These are phyloP conservation scores for Hemistola chrysoprasaria DNA, from an alignment of 2,888 invertebrate genomes.

Conservation along the genomic window DNA sequence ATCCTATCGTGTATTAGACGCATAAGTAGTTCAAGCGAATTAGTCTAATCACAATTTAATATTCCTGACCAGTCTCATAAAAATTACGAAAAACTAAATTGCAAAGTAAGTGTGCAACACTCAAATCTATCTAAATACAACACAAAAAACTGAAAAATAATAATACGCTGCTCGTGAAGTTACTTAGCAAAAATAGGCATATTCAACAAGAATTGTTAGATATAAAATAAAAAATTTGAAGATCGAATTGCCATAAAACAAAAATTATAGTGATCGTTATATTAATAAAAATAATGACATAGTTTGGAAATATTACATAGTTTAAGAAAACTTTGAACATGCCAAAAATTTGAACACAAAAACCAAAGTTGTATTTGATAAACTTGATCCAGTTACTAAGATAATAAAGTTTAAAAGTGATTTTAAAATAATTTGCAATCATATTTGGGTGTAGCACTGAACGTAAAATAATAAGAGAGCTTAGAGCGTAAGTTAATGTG, in stretches of 20 bases:
- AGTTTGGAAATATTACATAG: no score
- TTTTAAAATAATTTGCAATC: no score
- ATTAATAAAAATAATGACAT: no score
- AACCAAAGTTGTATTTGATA: conserved; percentile 8
- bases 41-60: no score
- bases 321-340: conserved; percentile 20
- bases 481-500: no score
- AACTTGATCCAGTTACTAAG: conserved; percentile 2
- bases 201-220: conserved; percentile 16
- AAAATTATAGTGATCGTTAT: no score
- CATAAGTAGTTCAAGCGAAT: no score
- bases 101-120: conserved; percentile 34
- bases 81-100: conserved; percentile 16
- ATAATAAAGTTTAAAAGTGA: no score
- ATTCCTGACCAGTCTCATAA: no score
- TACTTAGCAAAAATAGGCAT: conserved; percentile 31
- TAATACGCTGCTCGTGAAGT: conserved; percentile 30
- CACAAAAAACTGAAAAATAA: conserved; percentile 22
- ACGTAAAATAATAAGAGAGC: neutral
- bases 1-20: no score
- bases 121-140: conserved; percentile 25
- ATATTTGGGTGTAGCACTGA: neutral
- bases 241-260: no score
- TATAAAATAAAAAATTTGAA: neutral
- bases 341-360: conserved; percentile 11